Base-by-base conservation (phyloP, 2,113 vertebrate species). In the Sinocyclocheilus anshuiensis region DNA sequence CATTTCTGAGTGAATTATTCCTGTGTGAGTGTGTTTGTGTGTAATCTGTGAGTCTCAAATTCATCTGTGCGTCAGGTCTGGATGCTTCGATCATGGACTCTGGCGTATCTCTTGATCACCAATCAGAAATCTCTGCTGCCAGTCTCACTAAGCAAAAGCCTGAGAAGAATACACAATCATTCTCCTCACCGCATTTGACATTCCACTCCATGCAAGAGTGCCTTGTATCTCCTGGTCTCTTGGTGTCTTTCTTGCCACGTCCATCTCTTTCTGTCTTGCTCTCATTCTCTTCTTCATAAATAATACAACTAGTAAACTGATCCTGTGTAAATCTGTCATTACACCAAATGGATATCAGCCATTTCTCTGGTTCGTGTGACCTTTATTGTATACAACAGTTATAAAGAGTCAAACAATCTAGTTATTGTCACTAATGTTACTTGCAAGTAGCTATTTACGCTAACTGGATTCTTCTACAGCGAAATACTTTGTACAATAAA, bases 161-260 rank as follows among this genome's bases (percentile, higher is more conserved):
- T 81, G 80, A 71, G 71, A 61, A 53, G 84, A 88, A 84, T 88
- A 84, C 45, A 5, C 61, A 86, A 84, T 86, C 81, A 84, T 59
- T 55, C 81, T 69, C 9, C 61, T 84, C 26, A 39, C 15, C 36
- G 50, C 63, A 50, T 53, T 86, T 59, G 72, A 55, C 72, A 86
- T 74, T 84, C 76, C 77, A 71, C 77, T 67, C 74, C 67, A 84
- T 26, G 39, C 65, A 36, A 50, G 29, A 8, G 18, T 77, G 76
- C 42, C 75, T 75, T 78, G 36, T 36, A 36, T 36, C 36, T 36
- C 5, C 36, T 36, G 36, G 61, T 78, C 50, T 72, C 45, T 75
- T 39, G 50, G 6, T 4, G 22, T 26, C 77, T 72, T 81, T 74
- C 84, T 83, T 22, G 1, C n/a, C 33, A 29, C 20, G 45, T 87